Conservation (phyloP, 2,888 invertebrate species). For the Drosophila picticornis region DNA sequence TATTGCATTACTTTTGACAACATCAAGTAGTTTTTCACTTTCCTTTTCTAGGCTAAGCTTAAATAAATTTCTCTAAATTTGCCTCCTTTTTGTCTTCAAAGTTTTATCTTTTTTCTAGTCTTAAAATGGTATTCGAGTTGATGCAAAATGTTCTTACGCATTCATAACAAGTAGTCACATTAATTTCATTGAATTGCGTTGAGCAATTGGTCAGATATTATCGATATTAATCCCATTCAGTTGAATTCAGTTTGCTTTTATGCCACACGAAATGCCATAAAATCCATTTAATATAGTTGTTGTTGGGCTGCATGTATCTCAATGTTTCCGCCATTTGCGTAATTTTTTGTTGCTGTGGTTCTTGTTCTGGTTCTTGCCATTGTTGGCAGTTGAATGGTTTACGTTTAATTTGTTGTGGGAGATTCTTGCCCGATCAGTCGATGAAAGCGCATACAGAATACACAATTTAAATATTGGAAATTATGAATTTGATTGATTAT, state of each 20-base stretch:
- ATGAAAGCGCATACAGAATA: constrained; percentile 15
- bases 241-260: constrained; percentile 1
- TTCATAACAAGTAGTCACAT: not conserved
- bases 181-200: not conserved
- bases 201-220: not conserved
- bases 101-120: not conserved
- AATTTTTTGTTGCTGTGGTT: constrained; percentile 20
- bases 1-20: not conserved
- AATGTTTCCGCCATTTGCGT: constrained; percentile 38
- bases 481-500: constrained; percentile 51
- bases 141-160: not conserved
- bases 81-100: not conserved
- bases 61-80: not conserved
- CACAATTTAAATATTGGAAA: constrained; percentile 14
- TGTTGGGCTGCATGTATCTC: constrained; percentile 29
- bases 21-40: not conserved
- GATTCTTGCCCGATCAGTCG: constrained; percentile 31
- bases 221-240: constrained; percentile 5
- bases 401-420: constrained; percentile 46
- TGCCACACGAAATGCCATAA: constrained; percentile 11
- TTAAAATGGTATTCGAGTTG: not conserved
- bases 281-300: constrained; percentile 6
- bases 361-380: constrained; percentile 14
- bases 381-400: constrained; percentile 49
- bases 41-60: not conserved